Base-by-base conservation (phyloP, 1,140 invertebrate species). In the Brachionus sp. region DNA sequence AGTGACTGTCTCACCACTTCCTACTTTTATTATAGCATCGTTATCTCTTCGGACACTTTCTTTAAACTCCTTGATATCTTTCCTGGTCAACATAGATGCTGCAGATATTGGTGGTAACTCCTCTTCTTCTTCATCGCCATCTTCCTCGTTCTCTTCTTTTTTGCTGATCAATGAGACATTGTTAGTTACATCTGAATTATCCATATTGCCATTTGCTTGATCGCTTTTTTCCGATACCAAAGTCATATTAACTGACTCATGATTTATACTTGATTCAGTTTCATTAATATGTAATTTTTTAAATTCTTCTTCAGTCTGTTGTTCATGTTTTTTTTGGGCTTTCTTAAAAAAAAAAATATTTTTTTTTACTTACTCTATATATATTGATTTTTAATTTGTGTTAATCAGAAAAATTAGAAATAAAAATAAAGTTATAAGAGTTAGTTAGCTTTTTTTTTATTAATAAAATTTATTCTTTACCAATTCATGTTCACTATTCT, bases 1-100 rank as follows among this genome's bases (percentile, higher is more conserved):
- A 42, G 97, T 98, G 5, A 98, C 94, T 5, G 94, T 97, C 90
- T 99, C 97, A 9, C 97, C 97, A 88, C 98, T 97, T 0, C 95
- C 95, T 66, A 99, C 94, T 87, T 94, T 94, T 83, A 98, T 94
- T n/a, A 96, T 92, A 1, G 96, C 94, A 88, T 98, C 96, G 46
- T 92, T 92, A 86, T 95, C 95, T 86, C 93, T 92, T 62, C 91
- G 90, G 53, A 90, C 86, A 46, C 86, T 85, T 25, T 87, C 86
- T 89, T 98, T 98, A 89, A 98, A 98, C 86, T 93, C 92, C 35
- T 92, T 91, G n/a, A 98, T 92, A 85, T 96, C 95, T 84, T 93
- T 93, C 42, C 93, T 91, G 0, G 95, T 98, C 97, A 97, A 98
- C 92, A 98, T 95, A 39, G 93, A 94, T 0, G 96, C 93, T 35